phyloP scores from a whole-genome alignment of 2,888 invertebrate genomes.

The Calameuta idolon region DNA sequence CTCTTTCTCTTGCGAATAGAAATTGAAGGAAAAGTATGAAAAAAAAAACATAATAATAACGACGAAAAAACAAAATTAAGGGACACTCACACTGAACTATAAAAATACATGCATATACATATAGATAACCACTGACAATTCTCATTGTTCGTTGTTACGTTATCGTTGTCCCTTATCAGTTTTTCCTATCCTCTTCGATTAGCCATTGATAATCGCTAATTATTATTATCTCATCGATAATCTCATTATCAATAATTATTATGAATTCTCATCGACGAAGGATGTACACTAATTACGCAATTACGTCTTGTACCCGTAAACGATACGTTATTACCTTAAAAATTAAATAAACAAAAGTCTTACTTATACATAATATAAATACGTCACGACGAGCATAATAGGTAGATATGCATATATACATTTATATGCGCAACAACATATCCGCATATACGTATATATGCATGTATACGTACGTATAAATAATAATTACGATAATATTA shows the following conservation, averaged over 20 bases:
- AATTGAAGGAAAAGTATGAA: not conserved
- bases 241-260: too few species aligned
- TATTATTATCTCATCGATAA: too few species aligned
- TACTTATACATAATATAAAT: slow-evolving; percentile 40
- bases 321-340: slow-evolving; percentile 8
- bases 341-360: slow-evolving; percentile 44
- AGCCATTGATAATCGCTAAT: too few species aligned
- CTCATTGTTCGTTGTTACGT: too few species aligned
- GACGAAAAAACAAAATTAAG: slow-evolving; percentile 18
- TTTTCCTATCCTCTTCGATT: too few species aligned
- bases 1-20: too few species aligned
- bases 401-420: too few species aligned
- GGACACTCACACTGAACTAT: too few species aligned
- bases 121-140: too few species aligned
- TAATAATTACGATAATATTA: slow-evolving; percentile 23
- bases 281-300: slow-evolving; percentile 28
- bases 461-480: slow-evolving; percentile 19
- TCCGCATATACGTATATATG: slow-evolving; percentile 43
- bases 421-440: slow-evolving; percentile 3
- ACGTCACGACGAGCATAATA: slow-evolving; percentile 20
- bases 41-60: slow-evolving; percentile 13
- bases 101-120: too few species aligned
- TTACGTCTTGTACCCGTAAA: too few species aligned
- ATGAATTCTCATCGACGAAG: slow-evolving; percentile 18
- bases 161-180: too few species aligned